Conservation (phyloP, 1,140 invertebrate species). For the Dermatophagoides farinae region DNA sequence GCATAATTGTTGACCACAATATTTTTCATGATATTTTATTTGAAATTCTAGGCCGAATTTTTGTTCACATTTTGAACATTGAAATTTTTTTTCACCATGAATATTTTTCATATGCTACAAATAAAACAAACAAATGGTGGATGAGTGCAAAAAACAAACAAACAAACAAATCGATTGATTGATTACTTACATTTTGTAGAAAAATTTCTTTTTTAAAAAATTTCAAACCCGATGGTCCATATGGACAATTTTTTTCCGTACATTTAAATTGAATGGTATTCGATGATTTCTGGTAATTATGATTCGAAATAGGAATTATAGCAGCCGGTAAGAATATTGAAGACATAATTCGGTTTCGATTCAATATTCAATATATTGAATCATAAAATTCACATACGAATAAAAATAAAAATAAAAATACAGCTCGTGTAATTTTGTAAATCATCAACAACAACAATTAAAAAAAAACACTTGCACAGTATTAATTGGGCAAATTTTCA, state of each 20-base stretch:
- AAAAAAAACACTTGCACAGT: too few relatives aligned
- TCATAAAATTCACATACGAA: too few relatives aligned
- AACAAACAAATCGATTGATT: background rate
- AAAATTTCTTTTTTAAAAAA: background rate
- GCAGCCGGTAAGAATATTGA: too few relatives aligned
- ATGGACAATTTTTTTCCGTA: background rate
- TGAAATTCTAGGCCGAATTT: constrained; percentile 14
- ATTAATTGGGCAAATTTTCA: too few relatives aligned
- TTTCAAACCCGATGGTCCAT: background rate
- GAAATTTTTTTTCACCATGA: constrained; percentile 1
- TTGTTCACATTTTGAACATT: background rate
- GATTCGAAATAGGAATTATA: background rate
- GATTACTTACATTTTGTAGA: background rate
- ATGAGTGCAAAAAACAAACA: background rate
- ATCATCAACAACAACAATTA: too few relatives aligned
- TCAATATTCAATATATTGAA: too few relatives aligned
- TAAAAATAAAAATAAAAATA: too few relatives aligned
- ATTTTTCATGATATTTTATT: constrained; percentile 13
- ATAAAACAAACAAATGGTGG: background rate
- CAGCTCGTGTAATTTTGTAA: too few relatives aligned
- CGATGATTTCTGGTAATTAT: background rate
- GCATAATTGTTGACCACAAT: constrained; percentile 7
- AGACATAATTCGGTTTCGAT: too few relatives aligned
- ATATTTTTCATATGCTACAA: constrained; percentile 6
- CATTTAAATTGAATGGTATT: background rate